Evolutionary conservation across 2,797 vertebrate species (phyloP).

Genomic region (Pithecia hirsuta): DNA sequence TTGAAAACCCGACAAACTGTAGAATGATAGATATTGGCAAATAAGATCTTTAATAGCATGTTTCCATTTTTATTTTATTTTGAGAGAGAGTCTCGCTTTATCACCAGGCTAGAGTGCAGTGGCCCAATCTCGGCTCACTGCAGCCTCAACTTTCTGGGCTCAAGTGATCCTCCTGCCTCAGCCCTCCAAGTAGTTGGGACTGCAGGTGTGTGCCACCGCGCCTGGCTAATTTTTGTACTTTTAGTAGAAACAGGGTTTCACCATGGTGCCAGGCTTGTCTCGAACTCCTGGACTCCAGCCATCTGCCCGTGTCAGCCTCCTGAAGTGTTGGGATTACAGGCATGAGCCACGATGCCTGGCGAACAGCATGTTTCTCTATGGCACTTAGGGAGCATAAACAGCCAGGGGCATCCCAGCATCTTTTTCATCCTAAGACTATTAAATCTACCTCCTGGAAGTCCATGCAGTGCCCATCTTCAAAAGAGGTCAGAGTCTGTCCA

Average conservation of each 20-base stretch:
- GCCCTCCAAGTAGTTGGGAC: background rate
- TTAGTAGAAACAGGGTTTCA: background rate
- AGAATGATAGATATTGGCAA: background rate
- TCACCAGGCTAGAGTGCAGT: background rate
- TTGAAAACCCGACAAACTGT: background rate
- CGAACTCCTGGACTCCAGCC: background rate
- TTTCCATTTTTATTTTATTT: no score
- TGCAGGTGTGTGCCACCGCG: background rate
- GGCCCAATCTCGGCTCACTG: background rate
- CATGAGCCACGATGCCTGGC: background rate
- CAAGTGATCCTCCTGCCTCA: background rate
- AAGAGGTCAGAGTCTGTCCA: background rate
- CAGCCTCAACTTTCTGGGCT: background rate
- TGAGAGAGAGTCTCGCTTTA: background rate
- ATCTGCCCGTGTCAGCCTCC: background rate
- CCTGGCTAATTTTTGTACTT: background rate
- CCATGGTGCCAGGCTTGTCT: background rate
- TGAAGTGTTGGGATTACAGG: background rate
- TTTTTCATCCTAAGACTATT: background rate
- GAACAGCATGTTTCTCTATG: background rate
- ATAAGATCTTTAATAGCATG: background rate
- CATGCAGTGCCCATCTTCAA: background rate
- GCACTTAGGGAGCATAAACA: background rate
- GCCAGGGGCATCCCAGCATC: background rate
- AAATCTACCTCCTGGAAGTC: background rate